Evolutionary conservation across 1,140 invertebrate species (phyloP).

Genomic region (Drosophila sproati): DNA sequence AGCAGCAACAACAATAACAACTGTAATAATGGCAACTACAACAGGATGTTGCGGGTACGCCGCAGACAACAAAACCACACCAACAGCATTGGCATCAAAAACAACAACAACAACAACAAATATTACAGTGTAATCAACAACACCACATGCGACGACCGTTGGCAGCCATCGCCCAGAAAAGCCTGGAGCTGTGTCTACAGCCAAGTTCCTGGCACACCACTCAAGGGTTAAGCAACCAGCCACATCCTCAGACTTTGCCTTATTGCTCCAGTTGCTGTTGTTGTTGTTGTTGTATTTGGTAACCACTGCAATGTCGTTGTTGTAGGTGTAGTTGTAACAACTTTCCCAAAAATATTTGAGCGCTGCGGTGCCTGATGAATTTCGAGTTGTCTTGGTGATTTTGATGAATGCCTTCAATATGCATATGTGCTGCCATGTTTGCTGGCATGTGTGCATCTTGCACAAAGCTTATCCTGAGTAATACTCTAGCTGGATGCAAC

Average conservation of each 20-base stretch:
- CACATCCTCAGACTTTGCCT: slow-evolving; percentile 27
- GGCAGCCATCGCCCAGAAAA: slow-evolving; percentile 42
- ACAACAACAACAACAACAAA: slow-evolving; percentile 50
- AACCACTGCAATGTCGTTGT: slow-evolving; percentile 34
- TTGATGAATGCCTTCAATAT: slow-evolving; percentile 76
- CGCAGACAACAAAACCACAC: slow-evolving; percentile 70
- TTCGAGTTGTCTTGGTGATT: slow-evolving; percentile 75
- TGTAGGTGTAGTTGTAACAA: slow-evolving; percentile 53
- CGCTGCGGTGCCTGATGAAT: slow-evolving; percentile 59
- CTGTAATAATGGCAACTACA: slow-evolving; percentile 72
- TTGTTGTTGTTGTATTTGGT: slow-evolving; percentile 24
- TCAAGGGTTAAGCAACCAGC: slow-evolving; percentile 64
- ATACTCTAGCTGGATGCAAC: slow-evolving; percentile 59
- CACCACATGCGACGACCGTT: slow-evolving; percentile 66
- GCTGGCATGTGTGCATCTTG: slow-evolving; percentile 27
- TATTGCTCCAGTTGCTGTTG: slow-evolving; percentile 3
- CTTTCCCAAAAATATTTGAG: slow-evolving; percentile 60
- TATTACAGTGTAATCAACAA: slow-evolving; percentile 76
- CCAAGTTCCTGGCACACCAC: slow-evolving; percentile 64
- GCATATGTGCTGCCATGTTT: neutral
- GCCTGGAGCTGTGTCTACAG: slow-evolving; percentile 5
- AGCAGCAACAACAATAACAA: slow-evolving; percentile 68
- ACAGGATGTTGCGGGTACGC: slow-evolving; percentile 53
- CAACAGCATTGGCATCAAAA: slow-evolving; percentile 47
- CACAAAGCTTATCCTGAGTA: slow-evolving; percentile 48